Evolutionary conservation across 2,113 vertebrate species (phyloP).

Genomic region (Paralichthys olivaceus): DNA sequence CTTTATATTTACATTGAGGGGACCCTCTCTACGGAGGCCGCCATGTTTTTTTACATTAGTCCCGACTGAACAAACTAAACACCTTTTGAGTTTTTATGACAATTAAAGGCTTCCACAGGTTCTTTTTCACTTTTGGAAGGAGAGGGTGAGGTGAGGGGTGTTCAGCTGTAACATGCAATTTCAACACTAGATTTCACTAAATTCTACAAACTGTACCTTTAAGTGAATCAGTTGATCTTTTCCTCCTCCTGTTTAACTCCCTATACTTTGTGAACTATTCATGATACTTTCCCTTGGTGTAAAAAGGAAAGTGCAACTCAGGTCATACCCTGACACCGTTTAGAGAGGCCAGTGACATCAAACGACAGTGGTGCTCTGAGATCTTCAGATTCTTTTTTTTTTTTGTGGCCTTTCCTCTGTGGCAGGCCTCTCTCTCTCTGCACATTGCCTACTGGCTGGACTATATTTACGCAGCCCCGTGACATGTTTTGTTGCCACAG

Average conservation of each 20-base stretch:
- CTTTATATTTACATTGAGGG: no score
- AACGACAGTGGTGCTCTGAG: conserved; percentile 22
- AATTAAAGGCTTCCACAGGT: no score
- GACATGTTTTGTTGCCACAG: conserved; percentile 75
- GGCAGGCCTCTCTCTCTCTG: conserved; percentile 29
- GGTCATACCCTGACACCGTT: conserved; percentile 21
- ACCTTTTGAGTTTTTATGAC: no score
- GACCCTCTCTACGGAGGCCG: no score
- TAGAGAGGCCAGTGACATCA: conserved; percentile 19
- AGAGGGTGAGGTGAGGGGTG: no score
- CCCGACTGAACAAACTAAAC: no score
- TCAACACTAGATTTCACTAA: no score
- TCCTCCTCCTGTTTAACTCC: background rate
- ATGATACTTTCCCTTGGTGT: background rate
- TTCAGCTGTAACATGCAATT: no score
- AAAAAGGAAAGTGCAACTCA: conserved; percentile 14
- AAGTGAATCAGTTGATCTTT: background rate
- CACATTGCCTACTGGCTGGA: conserved; percentile 52
- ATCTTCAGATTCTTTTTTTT: conserved; percentile 24
- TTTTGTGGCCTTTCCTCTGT: conserved; percentile 32
- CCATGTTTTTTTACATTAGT: no score
- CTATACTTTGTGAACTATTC: background rate
- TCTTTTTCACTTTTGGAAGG: no score
- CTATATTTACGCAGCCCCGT: conserved; percentile 68
- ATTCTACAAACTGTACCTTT: no score